These are phyloP conservation scores for Nasua narica DNA, from an alignment of 2,797 vertebrate genomes.

Conservation along the genomic window DNA sequence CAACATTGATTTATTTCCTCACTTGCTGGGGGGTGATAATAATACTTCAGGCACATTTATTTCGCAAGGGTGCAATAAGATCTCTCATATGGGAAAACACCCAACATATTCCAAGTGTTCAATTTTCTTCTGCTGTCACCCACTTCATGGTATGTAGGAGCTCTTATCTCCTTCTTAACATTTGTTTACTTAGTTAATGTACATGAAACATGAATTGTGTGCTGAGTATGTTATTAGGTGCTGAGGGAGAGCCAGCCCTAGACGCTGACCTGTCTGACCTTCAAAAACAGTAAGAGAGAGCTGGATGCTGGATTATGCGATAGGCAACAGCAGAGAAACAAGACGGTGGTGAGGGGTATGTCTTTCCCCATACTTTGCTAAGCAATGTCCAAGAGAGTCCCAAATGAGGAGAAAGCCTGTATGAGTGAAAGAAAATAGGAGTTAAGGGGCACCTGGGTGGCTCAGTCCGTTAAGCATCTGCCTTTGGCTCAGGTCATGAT, in stretches of 20 bases:
- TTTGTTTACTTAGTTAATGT: neutral
- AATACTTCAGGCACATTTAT: neutral
- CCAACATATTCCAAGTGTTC: neutral
- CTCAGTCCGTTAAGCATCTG: no score
- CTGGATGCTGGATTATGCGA: neutral
- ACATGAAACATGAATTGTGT: neutral
- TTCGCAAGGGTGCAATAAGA: neutral
- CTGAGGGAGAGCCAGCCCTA: neutral
- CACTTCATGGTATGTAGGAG: neutral
- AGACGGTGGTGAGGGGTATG: neutral
- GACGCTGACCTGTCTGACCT: neutral
- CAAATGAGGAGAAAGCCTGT: neutral
- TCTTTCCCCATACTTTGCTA: neutral
- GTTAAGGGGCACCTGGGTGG: no score
- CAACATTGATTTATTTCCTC: neutral
- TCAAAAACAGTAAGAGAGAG: neutral
- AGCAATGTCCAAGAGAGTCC: neutral
- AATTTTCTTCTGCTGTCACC: neutral
- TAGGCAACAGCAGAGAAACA: neutral
- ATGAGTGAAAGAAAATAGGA: neutral
- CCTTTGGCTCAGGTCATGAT: no score
- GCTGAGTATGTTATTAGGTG: neutral
- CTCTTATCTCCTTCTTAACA: neutral
- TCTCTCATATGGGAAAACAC: neutral
- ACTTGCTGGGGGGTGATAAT: neutral